Evolutionary conservation across 1,140 invertebrate genomes (phyloP).

Genomic region (Fopius arisanus): DNA sequence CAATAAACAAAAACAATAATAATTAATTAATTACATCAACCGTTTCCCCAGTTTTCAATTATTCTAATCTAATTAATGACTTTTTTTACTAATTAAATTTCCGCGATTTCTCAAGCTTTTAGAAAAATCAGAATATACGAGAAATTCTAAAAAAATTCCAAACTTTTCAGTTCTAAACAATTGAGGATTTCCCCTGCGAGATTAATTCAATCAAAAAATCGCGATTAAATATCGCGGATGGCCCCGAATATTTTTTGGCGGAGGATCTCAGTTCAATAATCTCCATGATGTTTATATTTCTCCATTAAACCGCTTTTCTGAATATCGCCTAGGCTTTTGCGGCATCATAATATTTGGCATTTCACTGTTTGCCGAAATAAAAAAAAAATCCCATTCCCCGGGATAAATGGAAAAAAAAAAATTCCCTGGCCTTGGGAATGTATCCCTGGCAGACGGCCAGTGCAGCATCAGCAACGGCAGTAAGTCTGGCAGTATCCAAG

Average conservation of each 20-base stretch:
- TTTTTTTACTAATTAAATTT: too few species aligned
- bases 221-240: too few species aligned
- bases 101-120: too few species aligned
- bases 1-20: too few species aligned
- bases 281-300: background rate
- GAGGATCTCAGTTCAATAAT: background rate
- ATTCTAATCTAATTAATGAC: too few species aligned
- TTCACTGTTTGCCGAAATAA: background rate
- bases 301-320: background rate
- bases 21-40: too few species aligned
- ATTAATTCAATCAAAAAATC: too few species aligned
- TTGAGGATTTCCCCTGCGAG: too few species aligned
- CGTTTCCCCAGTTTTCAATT: too few species aligned
- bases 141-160: too few species aligned
- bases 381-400: background rate
- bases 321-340: background rate
- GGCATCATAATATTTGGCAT: background rate
- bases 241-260: background rate
- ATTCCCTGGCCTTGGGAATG: background rate
- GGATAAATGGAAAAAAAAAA: background rate
- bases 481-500: background rate
- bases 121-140: too few species aligned
- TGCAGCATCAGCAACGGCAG: background rate
- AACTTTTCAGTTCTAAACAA: too few species aligned
- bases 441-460: background rate